These are phyloP conservation scores for Laticauda laticaudata DNA, from an alignment of 2,113 vertebrate genomes.

Conservation along the genomic window DNA sequence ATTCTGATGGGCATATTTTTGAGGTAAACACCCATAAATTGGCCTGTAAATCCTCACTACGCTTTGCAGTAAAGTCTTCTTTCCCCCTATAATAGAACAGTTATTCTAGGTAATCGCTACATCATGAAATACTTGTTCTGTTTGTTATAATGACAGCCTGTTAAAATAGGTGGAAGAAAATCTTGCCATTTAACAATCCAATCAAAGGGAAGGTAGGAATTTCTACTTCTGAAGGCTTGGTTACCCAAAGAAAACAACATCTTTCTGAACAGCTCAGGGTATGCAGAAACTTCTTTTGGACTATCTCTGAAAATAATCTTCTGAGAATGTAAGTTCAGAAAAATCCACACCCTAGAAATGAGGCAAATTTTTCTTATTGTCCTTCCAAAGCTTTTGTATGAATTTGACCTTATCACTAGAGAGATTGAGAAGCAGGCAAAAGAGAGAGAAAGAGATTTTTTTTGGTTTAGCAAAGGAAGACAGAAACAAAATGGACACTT, in stretches of 20 bases:
- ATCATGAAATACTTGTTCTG: not conserved
- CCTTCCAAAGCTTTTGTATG: not conserved
- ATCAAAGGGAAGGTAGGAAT: not conserved
- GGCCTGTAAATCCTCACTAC: not conserved
- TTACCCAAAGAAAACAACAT: not conserved
- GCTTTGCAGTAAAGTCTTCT: not conserved
- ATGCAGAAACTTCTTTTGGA: not conserved
- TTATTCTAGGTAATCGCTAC: not conserved
- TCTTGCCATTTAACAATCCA: not conserved
- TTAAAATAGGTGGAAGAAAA: not conserved
- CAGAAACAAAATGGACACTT: not conserved
- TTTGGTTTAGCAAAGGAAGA: slow-evolving; percentile 9
- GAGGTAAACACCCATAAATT: not conserved
- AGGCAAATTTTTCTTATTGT: not conserved
- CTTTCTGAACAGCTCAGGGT: slow-evolving; percentile 2
- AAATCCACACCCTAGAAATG: slow-evolving; percentile 10
- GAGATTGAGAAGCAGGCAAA: slow-evolving; percentile 16
- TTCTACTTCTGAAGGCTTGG: no score
- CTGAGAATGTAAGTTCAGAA: slow-evolving; percentile 17
- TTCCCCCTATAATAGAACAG: no score
- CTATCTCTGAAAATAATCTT: not conserved
- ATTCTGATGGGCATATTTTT: not conserved
- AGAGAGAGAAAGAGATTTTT: not conserved
- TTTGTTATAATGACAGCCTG: not conserved
- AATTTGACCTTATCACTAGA: not conserved